A percentile compares a stretch with the other conserved stretches of the same genome.
These are phyloP conservation scores for Rhyzopertha dominica DNA, from an alignment of 1,140 invertebrate species.

Conservation along the genomic window DNA sequence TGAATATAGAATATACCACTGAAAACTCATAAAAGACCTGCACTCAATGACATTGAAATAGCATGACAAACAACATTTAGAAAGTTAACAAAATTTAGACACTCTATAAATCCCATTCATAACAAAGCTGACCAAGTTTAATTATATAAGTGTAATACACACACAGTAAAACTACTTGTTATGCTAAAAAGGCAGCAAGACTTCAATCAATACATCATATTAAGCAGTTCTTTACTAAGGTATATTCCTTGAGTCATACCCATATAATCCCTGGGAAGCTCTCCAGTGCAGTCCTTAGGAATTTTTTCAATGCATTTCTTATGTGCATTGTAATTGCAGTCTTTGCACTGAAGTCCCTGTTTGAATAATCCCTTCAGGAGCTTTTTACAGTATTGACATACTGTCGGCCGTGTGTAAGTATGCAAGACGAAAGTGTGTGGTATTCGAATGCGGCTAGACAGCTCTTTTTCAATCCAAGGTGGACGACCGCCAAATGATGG, in stretches of 20 bases:
- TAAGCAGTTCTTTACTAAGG: neutral
- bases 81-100: no score
- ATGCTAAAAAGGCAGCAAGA: no score
- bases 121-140: no score
- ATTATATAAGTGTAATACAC: no score
- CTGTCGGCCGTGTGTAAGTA: constrained; percentile 91
- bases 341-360: constrained; percentile 95
- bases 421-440: constrained; percentile 90
- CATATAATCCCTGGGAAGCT: constrained; percentile 55
- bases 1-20: no score
- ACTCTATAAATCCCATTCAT: no score
- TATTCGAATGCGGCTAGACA: constrained; percentile 70
- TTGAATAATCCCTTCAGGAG: constrained; percentile 92
- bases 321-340: constrained; percentile 97
- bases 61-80: no score
- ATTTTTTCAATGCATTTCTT: constrained; percentile 94
- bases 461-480: constrained; percentile 69
- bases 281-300: constrained; percentile 93
- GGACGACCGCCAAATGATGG: constrained; percentile 71
- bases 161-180: no score
- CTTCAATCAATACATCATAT: neutral
- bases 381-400: constrained; percentile 94
- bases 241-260: constrained; percentile 39
- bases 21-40: no score
- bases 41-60: no score